Evolutionary conservation across 2,888 invertebrate genomes (phyloP), one percentile per base, ranked within the genome.

Genomic region (Callyntrura sp.): DNA sequence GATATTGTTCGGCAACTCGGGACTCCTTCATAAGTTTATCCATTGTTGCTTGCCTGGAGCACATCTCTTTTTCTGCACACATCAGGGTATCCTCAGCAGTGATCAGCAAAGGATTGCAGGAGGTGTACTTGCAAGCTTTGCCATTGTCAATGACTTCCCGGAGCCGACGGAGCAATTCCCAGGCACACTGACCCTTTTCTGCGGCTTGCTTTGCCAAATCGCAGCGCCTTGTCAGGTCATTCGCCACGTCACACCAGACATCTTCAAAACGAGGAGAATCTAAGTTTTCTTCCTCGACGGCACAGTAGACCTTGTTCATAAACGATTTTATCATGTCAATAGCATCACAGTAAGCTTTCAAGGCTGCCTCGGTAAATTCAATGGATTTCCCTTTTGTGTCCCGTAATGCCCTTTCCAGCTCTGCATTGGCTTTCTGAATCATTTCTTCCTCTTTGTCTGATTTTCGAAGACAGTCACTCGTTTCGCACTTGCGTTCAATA

Each of bases 191-290:
- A 12, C 92, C 93, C 86, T 93, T 93, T 45, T 78, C 73, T 78
- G 92, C 79, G n/a, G 93, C 93, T 17, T 83, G 85, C 79, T 92
- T 93, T 14, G 92, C 91, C 62, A 90, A 78, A 4, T 91, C 92
- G 88, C 93, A 93, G 9, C 93, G 85, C 68, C 91, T 92, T 14
- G 78, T 57, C 25, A 92, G 78, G 12, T 90, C 82, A 25, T 91
- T 90, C 65, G 91, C 90, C 4, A 93, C 92, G 43, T 92, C 93
- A 57, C 92, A 92, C 93, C 93, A 93, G 70, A 91, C 88, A 85
- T 93, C 93, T 55, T 93, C 93, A 48, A 92, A 93, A 11, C 92
- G 91, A 25, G 93, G 93, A 14, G 93, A 93, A n/a, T 92, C 92
- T 70, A 93, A 76, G 25, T 83, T 90, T 55, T 92, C 92, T 68